phyloP scores from a whole-genome alignment of 2,113 vertebrate genomes.

The Camarhynchus parvulus region DNA sequence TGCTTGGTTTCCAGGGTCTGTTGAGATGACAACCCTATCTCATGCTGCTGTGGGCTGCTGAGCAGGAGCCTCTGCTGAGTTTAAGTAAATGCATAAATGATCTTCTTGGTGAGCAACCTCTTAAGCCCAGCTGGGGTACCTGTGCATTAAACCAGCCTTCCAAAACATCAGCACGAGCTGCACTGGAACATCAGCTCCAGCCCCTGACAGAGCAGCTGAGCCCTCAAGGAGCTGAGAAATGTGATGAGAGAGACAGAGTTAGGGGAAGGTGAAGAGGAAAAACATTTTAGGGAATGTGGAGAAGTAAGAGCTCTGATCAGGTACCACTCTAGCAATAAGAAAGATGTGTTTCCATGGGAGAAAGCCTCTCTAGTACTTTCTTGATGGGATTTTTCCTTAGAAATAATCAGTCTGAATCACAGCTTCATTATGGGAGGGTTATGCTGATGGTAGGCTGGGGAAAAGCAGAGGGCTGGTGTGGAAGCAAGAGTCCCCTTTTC shows the following conservation, averaged over 20 bases:
- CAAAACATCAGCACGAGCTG: background rate
- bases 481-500: background rate
- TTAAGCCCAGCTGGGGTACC: conserved; percentile 40
- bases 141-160: conserved; percentile 8
- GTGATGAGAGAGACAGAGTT: background rate
- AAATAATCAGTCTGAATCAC: background rate
- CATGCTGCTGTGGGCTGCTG: conserved; percentile 14
- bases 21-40: conserved; percentile 5
- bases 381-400: background rate
- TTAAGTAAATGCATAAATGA: conserved; percentile 46
- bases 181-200: background rate
- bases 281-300: background rate
- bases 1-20: conserved; percentile 31
- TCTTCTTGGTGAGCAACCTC: conserved; percentile 27
- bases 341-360: background rate
- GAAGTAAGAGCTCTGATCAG: background rate
- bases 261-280: background rate
- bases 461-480: background rate
- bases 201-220: background rate
- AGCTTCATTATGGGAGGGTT: background rate
- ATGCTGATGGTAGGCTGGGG: background rate
- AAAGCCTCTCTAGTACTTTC: background rate
- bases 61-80: background rate
- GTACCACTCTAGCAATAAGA: background rate
- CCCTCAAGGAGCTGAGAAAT: background rate